phyloP scores from a whole-genome alignment of 2,888 invertebrate genomes.

The Siphonodentalium dalli region DNA sequence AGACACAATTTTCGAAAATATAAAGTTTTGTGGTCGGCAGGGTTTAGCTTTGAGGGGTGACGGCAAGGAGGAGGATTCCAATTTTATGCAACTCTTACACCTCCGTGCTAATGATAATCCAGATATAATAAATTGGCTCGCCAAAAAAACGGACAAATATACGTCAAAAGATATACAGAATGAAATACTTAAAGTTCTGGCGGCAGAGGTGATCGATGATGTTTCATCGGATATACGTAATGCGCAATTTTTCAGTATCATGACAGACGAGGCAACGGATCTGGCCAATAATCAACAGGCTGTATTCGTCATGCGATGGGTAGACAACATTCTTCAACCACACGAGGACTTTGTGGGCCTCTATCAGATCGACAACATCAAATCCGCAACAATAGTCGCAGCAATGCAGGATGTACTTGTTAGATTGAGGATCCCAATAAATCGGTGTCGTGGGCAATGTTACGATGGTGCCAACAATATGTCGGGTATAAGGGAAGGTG shows the following conservation, averaged over 20 bases:
- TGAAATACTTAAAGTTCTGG: slow-evolving; percentile 32
- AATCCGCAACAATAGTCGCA: slow-evolving; percentile 18
- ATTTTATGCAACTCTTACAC: slow-evolving; percentile 30
- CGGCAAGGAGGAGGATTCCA: slow-evolving; percentile 22
- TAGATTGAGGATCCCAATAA: slow-evolving; percentile 24
- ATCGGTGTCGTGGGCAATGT: slow-evolving; percentile 29
- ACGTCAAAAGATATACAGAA: slow-evolving; percentile 34
- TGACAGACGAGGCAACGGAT: slow-evolving; percentile 34
- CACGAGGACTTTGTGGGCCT: slow-evolving; percentile 36
- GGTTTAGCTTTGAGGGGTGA: slow-evolving; percentile 28
- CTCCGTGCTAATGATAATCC: slow-evolving; percentile 18
- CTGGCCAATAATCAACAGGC: slow-evolving; percentile 34
- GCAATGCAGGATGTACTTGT: slow-evolving; percentile 27
- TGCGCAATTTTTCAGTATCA: slow-evolving; percentile 24
- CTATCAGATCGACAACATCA: slow-evolving; percentile 16
- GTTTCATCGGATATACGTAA: slow-evolving; percentile 11
- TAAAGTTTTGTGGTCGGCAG: slow-evolving; percentile 27
- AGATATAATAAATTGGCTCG: slow-evolving; percentile 21
- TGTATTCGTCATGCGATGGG: slow-evolving; percentile 29
- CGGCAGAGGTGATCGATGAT: slow-evolving; percentile 19
- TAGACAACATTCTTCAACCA: slow-evolving; percentile 22
- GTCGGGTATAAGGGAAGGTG: slow-evolving; percentile 26
- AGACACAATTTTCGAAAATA: slow-evolving; percentile 22
- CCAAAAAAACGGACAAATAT: slow-evolving; percentile 28
- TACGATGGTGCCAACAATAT: slow-evolving; percentile 34